Evolutionary conservation across 1,140 invertebrate genomes (phyloP).

Genomic region (Trichonephila clavata): DNA sequence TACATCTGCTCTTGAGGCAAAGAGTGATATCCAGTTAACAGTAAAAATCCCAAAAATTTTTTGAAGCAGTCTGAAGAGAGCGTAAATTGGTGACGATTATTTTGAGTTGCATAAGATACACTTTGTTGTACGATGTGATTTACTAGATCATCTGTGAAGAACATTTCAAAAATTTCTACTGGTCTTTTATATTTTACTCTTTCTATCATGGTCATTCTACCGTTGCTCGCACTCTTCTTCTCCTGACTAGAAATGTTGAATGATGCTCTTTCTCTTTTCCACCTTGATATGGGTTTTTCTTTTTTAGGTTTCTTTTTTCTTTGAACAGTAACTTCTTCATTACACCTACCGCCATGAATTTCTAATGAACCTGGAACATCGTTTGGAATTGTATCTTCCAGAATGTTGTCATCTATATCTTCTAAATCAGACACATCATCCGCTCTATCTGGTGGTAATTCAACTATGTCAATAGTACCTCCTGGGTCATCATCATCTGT

Average conservation of each 20-base stretch:
- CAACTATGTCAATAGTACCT: conserved; percentile 58
- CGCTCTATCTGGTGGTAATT: conserved; percentile 61
- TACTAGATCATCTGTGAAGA: conserved; percentile 57
- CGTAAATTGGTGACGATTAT: conserved; percentile 58
- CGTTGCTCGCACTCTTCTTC: conserved; percentile 31
- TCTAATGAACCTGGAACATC: conserved; percentile 61
- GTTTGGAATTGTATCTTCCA: conserved; percentile 58
- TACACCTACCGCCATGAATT: conserved; percentile 59
- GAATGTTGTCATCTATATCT: conserved; percentile 61
- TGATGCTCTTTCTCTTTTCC: conserved; percentile 34
- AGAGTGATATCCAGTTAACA: conserved; percentile 58
- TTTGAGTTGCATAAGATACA: conserved; percentile 61
- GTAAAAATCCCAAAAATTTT: conserved; percentile 61
- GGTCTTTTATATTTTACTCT: too few species aligned
- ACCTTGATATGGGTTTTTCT: conserved; percentile 34
- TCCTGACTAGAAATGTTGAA: conserved; percentile 40
- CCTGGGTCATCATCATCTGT: conserved; percentile 59
- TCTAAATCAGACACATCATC: conserved; percentile 60
- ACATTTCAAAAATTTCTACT: too few species aligned
- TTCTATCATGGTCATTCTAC: too few species aligned
- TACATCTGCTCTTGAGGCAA: conserved; percentile 59
- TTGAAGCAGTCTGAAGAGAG: conserved; percentile 61
- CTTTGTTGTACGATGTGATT: conserved; percentile 59
- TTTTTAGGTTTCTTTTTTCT: conserved; percentile 56
- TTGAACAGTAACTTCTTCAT: conserved; percentile 61